These are phyloP conservation scores for Chloromyia formosa DNA, from an alignment of 2,888 invertebrate genomes.

Conservation along the genomic window DNA sequence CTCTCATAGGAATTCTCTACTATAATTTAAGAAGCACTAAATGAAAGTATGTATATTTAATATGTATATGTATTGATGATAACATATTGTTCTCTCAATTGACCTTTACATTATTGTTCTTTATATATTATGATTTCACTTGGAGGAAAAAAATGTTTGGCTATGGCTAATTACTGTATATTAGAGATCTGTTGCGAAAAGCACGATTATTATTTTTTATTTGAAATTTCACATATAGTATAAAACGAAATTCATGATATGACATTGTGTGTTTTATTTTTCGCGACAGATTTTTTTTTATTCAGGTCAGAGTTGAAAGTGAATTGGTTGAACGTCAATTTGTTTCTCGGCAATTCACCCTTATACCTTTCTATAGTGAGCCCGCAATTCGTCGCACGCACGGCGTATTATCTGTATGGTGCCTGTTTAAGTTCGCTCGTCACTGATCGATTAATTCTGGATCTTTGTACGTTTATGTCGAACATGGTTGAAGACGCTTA, in stretches of 20 bases:
- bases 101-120: constrained; percentile 31
- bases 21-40: constrained; percentile 27
- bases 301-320: too few relatives aligned
- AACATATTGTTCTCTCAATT: constrained; percentile 37
- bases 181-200: constrained; percentile 33
- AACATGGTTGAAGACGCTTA: too few relatives aligned
- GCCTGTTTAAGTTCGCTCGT: too few relatives aligned
- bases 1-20: constrained; percentile 9
- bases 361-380: too few relatives aligned
- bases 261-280: background rate
- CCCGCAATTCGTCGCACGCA: too few relatives aligned
- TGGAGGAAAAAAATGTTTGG: constrained; percentile 27
- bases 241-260: constrained; percentile 35
- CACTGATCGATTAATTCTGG: too few relatives aligned
- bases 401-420: too few relatives aligned
- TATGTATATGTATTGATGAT: constrained; percentile 35
- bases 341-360: too few relatives aligned
- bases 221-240: constrained; percentile 30
- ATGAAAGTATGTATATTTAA: constrained; percentile 20
- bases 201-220: constrained; percentile 33
- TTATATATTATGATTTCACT: constrained; percentile 23
- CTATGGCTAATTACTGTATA: constrained; percentile 37
- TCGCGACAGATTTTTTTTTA: too few relatives aligned
- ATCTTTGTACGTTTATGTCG: too few relatives aligned
- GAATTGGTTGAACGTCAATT: too few relatives aligned